These are phyloP conservation scores for Mongoloraphidia duomilia DNA, from an alignment of 2,888 invertebrate genomes.

Conservation along the genomic window DNA sequence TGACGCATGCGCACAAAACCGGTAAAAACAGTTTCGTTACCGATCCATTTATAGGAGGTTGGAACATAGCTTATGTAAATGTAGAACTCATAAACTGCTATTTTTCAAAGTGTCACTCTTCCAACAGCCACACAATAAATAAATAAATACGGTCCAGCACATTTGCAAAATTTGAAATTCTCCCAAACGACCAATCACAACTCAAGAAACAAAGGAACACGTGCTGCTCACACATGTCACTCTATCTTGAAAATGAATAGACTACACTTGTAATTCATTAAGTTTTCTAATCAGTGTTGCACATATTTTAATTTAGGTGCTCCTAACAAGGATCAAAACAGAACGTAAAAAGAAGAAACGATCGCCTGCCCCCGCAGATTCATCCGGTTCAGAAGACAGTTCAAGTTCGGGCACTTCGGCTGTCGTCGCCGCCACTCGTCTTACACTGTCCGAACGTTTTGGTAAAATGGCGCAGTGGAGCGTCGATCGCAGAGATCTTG, in stretches of 20 bases:
- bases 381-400: conserved; percentile 45
- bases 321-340: conserved; percentile 28
- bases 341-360: conserved; percentile 28
- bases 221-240: no score
- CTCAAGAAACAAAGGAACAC: no score
- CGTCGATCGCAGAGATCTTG: conserved; percentile 70
- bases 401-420: conserved; percentile 42
- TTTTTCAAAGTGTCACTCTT: no score
- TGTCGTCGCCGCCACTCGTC: conserved; percentile 41
- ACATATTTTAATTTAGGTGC: conserved; percentile 18
- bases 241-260: no score
- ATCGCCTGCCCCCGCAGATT: conserved; percentile 33
- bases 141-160: no score
- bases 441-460: conserved; percentile 75
- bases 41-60: no score
- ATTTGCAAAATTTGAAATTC: not conserved
- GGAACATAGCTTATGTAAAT: no score
- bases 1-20: no score
- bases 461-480: conserved; percentile 90
- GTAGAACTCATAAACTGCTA: no score
- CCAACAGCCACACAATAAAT: no score
- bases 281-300: conserved; percentile 1
- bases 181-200: no score
- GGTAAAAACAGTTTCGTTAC: no score
- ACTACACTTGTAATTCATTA: not conserved